Conservation (phyloP, 2,888 invertebrate species). For the Athripsodes cinereus region DNA sequence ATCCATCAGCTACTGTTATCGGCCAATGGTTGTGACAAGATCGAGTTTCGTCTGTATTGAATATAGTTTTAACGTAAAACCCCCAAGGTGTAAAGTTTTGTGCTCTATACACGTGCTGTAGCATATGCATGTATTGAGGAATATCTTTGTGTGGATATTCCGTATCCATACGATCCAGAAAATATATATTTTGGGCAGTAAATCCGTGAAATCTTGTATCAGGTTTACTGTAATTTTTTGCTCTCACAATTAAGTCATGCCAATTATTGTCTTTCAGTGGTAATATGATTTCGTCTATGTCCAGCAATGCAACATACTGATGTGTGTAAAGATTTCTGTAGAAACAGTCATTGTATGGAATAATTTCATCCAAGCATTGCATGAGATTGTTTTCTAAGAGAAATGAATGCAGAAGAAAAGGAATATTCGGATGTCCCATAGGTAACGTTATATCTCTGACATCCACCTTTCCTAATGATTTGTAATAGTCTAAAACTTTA, state of each 20-base stretch:
- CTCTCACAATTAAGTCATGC: slow-evolving; percentile 71
- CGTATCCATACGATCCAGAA: slow-evolving; percentile 74
- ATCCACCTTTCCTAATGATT: slow-evolving; percentile 59
- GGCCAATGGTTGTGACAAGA: slow-evolving; percentile 91
- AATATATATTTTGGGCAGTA: slow-evolving; percentile 88
- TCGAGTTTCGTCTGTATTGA: slow-evolving; percentile 82
- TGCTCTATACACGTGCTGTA: slow-evolving; percentile 84
- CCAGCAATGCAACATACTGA: slow-evolving; percentile 80
- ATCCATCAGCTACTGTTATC: slow-evolving; percentile 39
- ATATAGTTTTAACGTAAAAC: slow-evolving; percentile 90
- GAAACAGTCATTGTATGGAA: slow-evolving; percentile 94
- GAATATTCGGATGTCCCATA: slow-evolving; percentile 84
- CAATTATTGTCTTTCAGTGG: slow-evolving; percentile 70
- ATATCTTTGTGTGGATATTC: slow-evolving; percentile 62
- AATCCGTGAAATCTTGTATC: slow-evolving; percentile 61
- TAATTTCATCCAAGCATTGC: slow-evolving; percentile 89
- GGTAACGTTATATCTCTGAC: slow-evolving; percentile 78
- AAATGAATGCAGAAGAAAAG: slow-evolving; percentile 82
- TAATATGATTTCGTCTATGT: slow-evolving; percentile 93
- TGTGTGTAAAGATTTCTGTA: slow-evolving; percentile 88
- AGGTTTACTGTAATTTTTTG: slow-evolving; percentile 44
- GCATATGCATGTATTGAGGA: slow-evolving; percentile 86
- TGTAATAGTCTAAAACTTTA: slow-evolving; percentile 68
- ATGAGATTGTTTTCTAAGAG: slow-evolving; percentile 85
- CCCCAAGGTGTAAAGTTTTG: slow-evolving; percentile 88